Base-by-base conservation (phyloP, 1,140 invertebrate genomes). In the Telenomus remus region DNA sequence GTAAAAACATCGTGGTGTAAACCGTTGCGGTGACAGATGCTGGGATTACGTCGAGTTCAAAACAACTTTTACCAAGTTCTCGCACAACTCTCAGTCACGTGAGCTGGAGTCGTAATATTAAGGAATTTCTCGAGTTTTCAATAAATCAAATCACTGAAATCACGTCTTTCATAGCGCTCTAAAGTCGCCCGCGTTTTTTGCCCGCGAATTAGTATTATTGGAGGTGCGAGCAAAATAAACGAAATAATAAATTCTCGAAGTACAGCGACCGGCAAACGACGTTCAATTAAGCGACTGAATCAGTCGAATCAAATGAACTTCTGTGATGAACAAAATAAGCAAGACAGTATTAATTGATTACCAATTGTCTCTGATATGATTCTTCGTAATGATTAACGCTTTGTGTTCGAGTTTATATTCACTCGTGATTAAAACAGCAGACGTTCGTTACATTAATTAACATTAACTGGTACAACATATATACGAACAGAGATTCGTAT, bases 391-490 rank as follows among this genome's bases (percentile, higher is more conserved):
- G 37, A 39, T 48, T 48, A 35, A 55, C 49, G 12, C 46, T 9
- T 2, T 42, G 8, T 54, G 8, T 50, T 57, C 49, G 19, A 10
- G n/a, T n/a, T n/a, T n/a, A n/a, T n/a, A n/a, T 39, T 3, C 19
- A 27, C 19, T 46, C 54, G 56, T 39, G 61, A 74, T 74, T 55
- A 42, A 12, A 63, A 49, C 53, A 4, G 14, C 53, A 43, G 47
- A 47, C 42, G 47, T 64, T 64, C 57, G 42, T 68, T 75, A 47
- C 72, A 68, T 68, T 68, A 75, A 68, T 75, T 75, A 68, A 56
- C 64, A 64, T 59, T 63, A 57, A 75, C 15, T 49, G 3, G 9
- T 69, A 46, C 51, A 56, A 66, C 51, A 56, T 60, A n/a, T n/a
- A 61, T 68, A 48, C 27, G 34, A 12, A 50, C n/a, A 50, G 27